Conservation (phyloP, 2,113 vertebrate species). For the Perognathus longimembris region DNA sequence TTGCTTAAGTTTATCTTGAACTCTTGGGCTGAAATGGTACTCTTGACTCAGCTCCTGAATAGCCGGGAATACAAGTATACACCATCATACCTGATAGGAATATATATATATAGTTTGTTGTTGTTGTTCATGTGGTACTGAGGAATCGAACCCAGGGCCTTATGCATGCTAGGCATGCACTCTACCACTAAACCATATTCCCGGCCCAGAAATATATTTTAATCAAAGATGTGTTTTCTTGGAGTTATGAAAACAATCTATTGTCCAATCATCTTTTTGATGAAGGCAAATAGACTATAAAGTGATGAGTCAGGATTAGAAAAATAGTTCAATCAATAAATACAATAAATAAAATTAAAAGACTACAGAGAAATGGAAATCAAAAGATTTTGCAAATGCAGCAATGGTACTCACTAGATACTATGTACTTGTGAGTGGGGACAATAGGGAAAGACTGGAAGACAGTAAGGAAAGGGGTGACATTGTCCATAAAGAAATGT, state of each 20-base stretch:
- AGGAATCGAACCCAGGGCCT: too few species aligned
- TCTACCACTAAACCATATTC: too few species aligned
- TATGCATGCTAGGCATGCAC: too few species aligned
- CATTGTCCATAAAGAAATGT: too few species aligned
- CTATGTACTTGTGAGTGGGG: too few species aligned
- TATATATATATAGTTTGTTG: neutral
- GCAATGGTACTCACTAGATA: too few species aligned
- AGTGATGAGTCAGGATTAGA: conserved; percentile 15
- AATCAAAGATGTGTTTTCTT: neutral
- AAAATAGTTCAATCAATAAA: conserved; percentile 33
- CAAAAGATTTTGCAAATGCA: neutral
- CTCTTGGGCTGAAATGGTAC: too few species aligned
- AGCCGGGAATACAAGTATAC: neutral
- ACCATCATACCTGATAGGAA: neutral
- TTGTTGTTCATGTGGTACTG: too few species aligned
- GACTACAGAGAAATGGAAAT: neutral
- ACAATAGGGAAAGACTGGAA: too few species aligned
- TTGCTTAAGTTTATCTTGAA: neutral
- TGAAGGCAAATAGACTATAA: conserved; percentile 8
- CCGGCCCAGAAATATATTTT: neutral
- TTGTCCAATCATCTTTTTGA: conserved; percentile 34
- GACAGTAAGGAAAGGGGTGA: too few species aligned
- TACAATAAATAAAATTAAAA: conserved; percentile 39
- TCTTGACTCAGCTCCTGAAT: neutral
- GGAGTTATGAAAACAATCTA: conserved; percentile 22